Conservation (phyloP, 2,113 vertebrate genomes). For the Alligator mississippiensis region DNA sequence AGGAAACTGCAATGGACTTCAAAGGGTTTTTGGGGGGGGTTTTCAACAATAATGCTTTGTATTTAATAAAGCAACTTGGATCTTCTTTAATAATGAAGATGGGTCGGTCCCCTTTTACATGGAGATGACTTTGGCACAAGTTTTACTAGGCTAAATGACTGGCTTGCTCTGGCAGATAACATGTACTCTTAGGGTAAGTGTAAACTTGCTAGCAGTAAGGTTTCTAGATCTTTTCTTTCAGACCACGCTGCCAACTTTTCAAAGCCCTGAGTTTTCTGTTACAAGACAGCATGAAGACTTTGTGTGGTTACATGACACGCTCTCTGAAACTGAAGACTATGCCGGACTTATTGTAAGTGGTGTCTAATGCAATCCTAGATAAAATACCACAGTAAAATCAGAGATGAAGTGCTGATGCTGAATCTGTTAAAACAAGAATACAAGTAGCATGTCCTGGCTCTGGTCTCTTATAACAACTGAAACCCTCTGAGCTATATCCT, state of each 20-base stretch:
- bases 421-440: not conserved
- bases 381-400: not conserved
- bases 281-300: slow-evolving; percentile 97
- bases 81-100: not conserved
- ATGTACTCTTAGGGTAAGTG: slow-evolving; percentile 49
- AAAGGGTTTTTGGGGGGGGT: slow-evolving; percentile 10
- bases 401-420: not conserved
- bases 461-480: not conserved
- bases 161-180: slow-evolving; percentile 53
- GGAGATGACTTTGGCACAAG: slow-evolving; percentile 44
- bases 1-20: not conserved
- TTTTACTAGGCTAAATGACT: slow-evolving; percentile 47
- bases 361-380: not conserved
- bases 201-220: slow-evolving; percentile 53
- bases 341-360: slow-evolving; percentile 94
- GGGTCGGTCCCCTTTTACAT: slow-evolving; percentile 51
- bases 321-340: slow-evolving; percentile 94
- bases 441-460: not conserved
- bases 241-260: slow-evolving; percentile 92
- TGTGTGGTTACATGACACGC: slow-evolving; percentile 95
- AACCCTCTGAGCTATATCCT: not conserved
- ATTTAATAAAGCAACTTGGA: not conserved
- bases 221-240: slow-evolving; percentile 71
- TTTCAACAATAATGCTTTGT: slow-evolving; percentile 36
- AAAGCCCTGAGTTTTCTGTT: slow-evolving; percentile 94